Evolutionary conservation across 2,888 invertebrate genomes (phyloP), one percentile per base, ranked within the genome.

Genomic region (Coecobrya sp.): DNA sequence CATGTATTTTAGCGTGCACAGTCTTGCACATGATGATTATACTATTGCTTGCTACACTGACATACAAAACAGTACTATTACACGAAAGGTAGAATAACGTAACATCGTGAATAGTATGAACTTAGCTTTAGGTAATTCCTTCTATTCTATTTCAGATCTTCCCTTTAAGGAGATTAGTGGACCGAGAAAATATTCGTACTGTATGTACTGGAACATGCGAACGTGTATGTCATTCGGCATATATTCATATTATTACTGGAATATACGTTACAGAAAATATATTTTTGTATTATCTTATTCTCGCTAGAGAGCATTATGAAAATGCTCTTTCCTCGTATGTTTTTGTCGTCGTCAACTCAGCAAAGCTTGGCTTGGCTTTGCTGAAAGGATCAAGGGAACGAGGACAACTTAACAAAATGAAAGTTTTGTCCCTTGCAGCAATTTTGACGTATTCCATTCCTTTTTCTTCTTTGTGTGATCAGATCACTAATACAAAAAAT

Each of bases 381-480:
- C 36, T 49, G 76, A 76, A 49, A 76, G 49, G 76, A 76, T 76
- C 76, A 76, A 25, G 68, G 52, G 86, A 86, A 30, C 19, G 65
- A 27, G 65, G 55, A 70, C 86, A 84, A 86, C 84, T 45, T 82
- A 86, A 52, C 86, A 86, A 86, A 86, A 86, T 86, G 86, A 86
- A 86, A 86, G 86, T 86, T 86, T 86, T 70, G 68, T 52, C 52
- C 70, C 86, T 52, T 36, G 19, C 49, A 70, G 86, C 70, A 52
- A 73, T 49, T 76, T 84, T 42, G 19, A 30, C 59, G 55, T 82
- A 62, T 62, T 62, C 42, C 82, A 36, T 59, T 59, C 30, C 16
- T n/a, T 36, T 27, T 62, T 62, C 62, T 62, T n/a, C 84, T 84
- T 84, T 84, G 52, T 76, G 13, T 49, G 76, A 76, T 76, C 76